These are phyloP conservation scores for Agrilus biguttatus DNA, from an alignment of 2,888 invertebrate species.

Conservation along the genomic window DNA sequence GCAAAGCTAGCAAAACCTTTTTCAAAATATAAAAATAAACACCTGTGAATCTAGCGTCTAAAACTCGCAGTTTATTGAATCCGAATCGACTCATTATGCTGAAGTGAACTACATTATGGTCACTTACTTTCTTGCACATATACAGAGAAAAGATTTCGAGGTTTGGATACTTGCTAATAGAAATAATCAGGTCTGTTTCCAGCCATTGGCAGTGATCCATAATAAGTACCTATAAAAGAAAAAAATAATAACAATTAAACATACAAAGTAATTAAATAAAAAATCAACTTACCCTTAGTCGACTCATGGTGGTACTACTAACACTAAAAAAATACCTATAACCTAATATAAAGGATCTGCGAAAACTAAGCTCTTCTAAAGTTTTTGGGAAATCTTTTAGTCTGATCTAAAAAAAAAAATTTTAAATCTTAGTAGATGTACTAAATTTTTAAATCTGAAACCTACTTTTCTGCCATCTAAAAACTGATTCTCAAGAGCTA, in stretches of 20 bases:
- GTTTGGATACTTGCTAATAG: slow-evolving; percentile 52
- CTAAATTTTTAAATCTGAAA: background rate
- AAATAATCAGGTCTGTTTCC: slow-evolving; percentile 54
- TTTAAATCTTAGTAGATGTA: slow-evolving; percentile 1
- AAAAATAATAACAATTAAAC: slow-evolving; percentile 5
- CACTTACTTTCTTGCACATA: slow-evolving; percentile 49
- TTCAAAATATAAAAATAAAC: slow-evolving; percentile 2
- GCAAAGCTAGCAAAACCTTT: background rate
- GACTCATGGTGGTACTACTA: slow-evolving; percentile 1
- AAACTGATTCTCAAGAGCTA: slow-evolving; percentile 24
- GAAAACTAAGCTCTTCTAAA: slow-evolving; percentile 44
- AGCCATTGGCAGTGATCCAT: slow-evolving; percentile 63
- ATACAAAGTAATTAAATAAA: background rate
- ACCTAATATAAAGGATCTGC: slow-evolving; percentile 26
- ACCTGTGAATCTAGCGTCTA: slow-evolving; percentile 28
- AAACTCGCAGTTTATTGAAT: slow-evolving; percentile 38
- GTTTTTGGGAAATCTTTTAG: slow-evolving; percentile 49
- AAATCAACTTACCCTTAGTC: slow-evolving; percentile 1
- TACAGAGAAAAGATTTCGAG: slow-evolving; percentile 47
- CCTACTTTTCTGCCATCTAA: slow-evolving; percentile 19
- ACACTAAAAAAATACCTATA: slow-evolving; percentile 20
- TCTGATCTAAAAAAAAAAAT: slow-evolving; percentile 35
- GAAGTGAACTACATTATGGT: slow-evolving; percentile 50
- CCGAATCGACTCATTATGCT: slow-evolving; percentile 62
- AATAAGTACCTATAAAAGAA: slow-evolving; percentile 43